A percentile compares a stretch with the other conserved stretches of the same genome.
Conservation (phyloP, 1,140 invertebrate genomes). For the Bilobella aurantiaca region DNA sequence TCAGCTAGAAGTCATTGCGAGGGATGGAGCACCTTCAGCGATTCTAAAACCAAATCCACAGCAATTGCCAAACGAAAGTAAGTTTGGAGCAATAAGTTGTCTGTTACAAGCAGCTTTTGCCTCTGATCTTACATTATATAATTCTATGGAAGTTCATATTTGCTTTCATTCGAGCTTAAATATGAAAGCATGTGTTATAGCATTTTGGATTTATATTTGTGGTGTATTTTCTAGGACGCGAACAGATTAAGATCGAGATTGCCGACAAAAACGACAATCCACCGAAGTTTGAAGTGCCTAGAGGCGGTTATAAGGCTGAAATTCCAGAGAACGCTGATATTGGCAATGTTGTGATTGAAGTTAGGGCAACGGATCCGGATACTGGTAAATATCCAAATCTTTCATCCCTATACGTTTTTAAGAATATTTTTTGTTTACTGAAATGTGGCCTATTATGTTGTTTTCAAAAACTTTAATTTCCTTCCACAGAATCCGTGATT, state of each 20-base stretch:
- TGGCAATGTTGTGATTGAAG: constrained; percentile 66
- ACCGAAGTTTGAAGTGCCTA: constrained; percentile 23
- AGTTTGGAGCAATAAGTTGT: no score
- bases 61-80: constrained; percentile 40
- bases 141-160: no score
- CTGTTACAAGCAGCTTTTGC: no score
- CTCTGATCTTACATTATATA: no score
- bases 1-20: constrained; percentile 70
- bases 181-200: no score
- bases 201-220: no score
- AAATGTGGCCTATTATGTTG: no score
- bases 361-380: constrained; percentile 67
- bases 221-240: constrained; percentile 43
- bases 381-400: constrained; percentile 47
- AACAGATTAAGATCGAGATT: constrained; percentile 72
- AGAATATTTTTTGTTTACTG: constrained; percentile 11
- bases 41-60: constrained; percentile 42
- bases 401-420: no score
- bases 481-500: constrained; percentile 55
- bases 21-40: constrained; percentile 74
- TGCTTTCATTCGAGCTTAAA: no score
- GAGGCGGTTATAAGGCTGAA: constrained; percentile 60
- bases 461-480: background rate
- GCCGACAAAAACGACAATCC: constrained; percentile 85
- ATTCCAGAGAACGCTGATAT: constrained; percentile 71